Base-by-base conservation (phyloP, 92 coral and sea anemone genomes). In the Epizoanthus scotinus region DNA sequence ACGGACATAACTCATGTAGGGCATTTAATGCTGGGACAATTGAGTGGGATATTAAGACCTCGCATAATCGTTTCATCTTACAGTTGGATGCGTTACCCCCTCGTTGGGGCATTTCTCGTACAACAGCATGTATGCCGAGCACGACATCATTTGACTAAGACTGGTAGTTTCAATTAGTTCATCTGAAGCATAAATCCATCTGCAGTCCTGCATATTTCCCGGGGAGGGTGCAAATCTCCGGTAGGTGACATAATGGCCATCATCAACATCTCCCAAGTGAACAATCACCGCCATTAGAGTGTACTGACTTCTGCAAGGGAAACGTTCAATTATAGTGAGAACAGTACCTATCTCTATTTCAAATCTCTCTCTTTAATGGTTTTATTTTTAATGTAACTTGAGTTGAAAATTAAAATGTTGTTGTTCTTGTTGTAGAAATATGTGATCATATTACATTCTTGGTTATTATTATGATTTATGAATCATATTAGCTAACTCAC, bases 221-320 rank as follows among this genome's bases (percentile, higher is more conserved):
- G 70, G 84, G 6, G 69, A 62, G 22, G 94, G 75, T 14, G 65
- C 79, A 78, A 89, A 84, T 77, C 95, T 86, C 71, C 99, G 89
- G 87, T 91, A 96, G 15, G 99, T 93, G 79, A 96, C 87, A 88
- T 93, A 96, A 91, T 96, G 99, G 1, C 99, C 99, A 61, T 91
- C 92, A 5, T 88, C 87, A 55, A 93, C 99, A 18, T 86, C 94
- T 58, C 99, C 99, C 70, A 85, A 82, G 74, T 96, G 99, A 53
- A 91, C 94, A 70, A 92, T 91, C 34, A 96, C 98, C 14, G 99
- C 98, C 86, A 92, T 89, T 53, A 96, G 88, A 74, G 73, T 79
- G 84, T 85, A 96, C 38, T 89, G 92, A 3, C 68, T 79, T 57
- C 92, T 88, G 81, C 12, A 15, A 47, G 12, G 52, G 52, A 47